These are phyloP conservation scores for Oscheius sp. DNA, from an alignment of 2,888 invertebrate genomes.

Conservation along the genomic window DNA sequence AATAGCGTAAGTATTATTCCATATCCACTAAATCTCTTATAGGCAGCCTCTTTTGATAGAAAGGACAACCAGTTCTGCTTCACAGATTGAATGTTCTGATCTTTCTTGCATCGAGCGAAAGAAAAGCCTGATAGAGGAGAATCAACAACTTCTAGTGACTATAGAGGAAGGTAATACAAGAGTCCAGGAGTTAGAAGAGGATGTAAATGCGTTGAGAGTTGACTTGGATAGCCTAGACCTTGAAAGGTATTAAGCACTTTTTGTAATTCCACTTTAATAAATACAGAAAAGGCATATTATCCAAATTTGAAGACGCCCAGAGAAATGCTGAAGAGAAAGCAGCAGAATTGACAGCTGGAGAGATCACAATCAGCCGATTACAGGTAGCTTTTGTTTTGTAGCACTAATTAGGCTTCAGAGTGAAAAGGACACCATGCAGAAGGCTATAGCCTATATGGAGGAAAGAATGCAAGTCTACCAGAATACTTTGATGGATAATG, in stretches of 20 bases:
- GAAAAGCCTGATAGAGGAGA: slow-evolving; percentile 57
- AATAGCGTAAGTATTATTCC: neutral
- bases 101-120: slow-evolving; percentile 54
- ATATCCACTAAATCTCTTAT: too few species aligned
- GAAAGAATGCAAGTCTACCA: slow-evolving; percentile 61
- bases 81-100: slow-evolving; percentile 48
- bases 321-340: slow-evolving; percentile 54
- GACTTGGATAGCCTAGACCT: slow-evolving; percentile 50
- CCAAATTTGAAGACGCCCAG: slow-evolving; percentile 30
- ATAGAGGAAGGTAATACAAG: slow-evolving; percentile 49
- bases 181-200: slow-evolving; percentile 57
- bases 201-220: slow-evolving; percentile 43
- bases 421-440: slow-evolving; percentile 50
- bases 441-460: slow-evolving; percentile 65
- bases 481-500: slow-evolving; percentile 64
- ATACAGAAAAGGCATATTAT: slow-evolving; percentile 27
- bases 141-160: slow-evolving; percentile 53
- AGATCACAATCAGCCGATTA: slow-evolving; percentile 43
- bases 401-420: slow-evolving; percentile 27
- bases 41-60: neutral
- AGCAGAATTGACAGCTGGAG: slow-evolving; percentile 57
- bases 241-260: slow-evolving; percentile 36
- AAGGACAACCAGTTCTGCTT: neutral
- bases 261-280: neutral
- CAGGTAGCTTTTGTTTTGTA: slow-evolving; percentile 38